Conservation (phyloP, 2,888 invertebrate species). For the Diplolepis rosae region DNA sequence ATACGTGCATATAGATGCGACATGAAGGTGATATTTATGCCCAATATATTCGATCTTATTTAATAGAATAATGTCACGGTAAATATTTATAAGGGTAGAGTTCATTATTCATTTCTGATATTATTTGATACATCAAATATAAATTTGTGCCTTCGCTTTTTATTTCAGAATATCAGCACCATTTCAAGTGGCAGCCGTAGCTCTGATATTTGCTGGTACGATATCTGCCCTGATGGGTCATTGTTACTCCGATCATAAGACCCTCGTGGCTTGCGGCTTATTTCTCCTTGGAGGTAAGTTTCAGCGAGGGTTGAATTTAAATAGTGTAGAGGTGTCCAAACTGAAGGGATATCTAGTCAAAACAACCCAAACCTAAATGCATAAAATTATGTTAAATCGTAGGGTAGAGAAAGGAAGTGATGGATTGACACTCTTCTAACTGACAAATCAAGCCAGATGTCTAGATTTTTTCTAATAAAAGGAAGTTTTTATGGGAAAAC, state of each 20-base stretch:
- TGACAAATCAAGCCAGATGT: background rate
- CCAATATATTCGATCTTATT: no score
- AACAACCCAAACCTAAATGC: conserved; percentile 5
- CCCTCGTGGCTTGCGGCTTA: conserved; percentile 77
- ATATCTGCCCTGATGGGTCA: conserved; percentile 78
- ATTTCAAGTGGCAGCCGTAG: conserved; percentile 76
- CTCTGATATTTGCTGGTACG: conserved; percentile 75
- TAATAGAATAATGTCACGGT: no score
- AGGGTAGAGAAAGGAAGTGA: background rate
- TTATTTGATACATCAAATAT: background rate
- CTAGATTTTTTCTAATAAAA: background rate
- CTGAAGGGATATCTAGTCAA: background rate
- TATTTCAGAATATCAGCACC: conserved; percentile 78
- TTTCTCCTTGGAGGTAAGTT: conserved; percentile 78
- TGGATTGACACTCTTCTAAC: background rate
- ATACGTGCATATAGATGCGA: no score
- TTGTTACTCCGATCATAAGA: conserved; percentile 78
- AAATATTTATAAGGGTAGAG: background rate
- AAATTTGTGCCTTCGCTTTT: conserved; percentile 44
- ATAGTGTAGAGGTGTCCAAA: conserved; percentile 18
- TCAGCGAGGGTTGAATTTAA: conserved; percentile 24
- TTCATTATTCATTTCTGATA: background rate
- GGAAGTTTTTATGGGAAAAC: background rate
- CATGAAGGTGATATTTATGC: no score
- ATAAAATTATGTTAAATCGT: conserved; percentile 1